Evolutionary conservation across 1,140 invertebrate species (phyloP), one percentile per base, ranked within the genome.

Genomic region (Heliconius congener): DNA sequence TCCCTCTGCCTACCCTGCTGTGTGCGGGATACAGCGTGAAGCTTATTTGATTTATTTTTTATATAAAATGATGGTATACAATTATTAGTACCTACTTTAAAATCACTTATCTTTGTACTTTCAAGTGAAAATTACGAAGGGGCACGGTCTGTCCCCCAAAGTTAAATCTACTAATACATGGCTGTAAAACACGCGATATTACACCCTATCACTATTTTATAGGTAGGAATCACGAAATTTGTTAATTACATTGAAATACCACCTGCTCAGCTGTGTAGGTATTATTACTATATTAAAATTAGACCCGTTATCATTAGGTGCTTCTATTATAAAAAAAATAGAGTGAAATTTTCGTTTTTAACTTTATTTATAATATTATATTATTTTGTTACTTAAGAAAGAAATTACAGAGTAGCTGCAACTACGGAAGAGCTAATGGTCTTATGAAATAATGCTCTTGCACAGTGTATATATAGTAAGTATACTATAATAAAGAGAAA

Each of bases 161-260:
- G 74, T 42, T 60, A 34, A 37, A 66, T 37, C 23, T 46, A 42
- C 37, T 27, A 46, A 76, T 37, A 42, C 37, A 66, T 66, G 42
- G 57, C 37, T 76, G 16, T 76, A 2, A 18, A 27, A 42, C 74
- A 76, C 57, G 74, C 74, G 23, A 76, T 27, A 42, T 60, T 27
- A 46, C 74, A 76, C 57, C 55, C 60, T 30, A 57, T 23, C n/a
- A 42, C 34, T 23, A 23, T 66, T 75, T 75, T 34, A 75, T 75
- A 42, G 52, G 50, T 52, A 75, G 37, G 23, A 66, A 75, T 34
- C 74, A 76, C 57, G 74, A 66, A 66, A 52, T 46, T 39, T 66
- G 37, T 76, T 42, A 76, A 76, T 76, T 66, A 76, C 27, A 27
- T 27, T 37, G 18, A 50, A 60, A 60, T 60, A n/a, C 3, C 3